Conservation (phyloP, 2,888 invertebrate species). For the Biston stratarius region DNA sequence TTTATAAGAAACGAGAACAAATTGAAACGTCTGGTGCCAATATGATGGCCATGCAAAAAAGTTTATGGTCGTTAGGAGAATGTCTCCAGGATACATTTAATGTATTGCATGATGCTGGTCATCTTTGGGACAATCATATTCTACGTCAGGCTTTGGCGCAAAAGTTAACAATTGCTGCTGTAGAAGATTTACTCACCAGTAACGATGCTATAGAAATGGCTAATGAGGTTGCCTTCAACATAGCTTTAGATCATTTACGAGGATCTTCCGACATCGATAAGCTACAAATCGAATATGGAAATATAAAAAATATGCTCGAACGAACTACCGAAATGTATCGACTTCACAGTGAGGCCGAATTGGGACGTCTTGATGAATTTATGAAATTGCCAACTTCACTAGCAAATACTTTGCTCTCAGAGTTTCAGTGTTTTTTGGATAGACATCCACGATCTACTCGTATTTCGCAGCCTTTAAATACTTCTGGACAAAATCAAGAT, state of each 20-base stretch:
- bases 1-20: slow-evolving; percentile 45
- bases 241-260: slow-evolving; percentile 68
- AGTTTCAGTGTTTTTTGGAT: slow-evolving; percentile 69
- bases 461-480: slow-evolving; percentile 24
- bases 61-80: slow-evolving; percentile 63
- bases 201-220: slow-evolving; percentile 67
- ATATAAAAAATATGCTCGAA: slow-evolving; percentile 56
- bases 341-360: slow-evolving; percentile 65
- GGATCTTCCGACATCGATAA: slow-evolving; percentile 65
- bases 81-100: slow-evolving; percentile 65
- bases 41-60: slow-evolving; percentile 60
- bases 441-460: slow-evolving; percentile 57
- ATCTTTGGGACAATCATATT: slow-evolving; percentile 75
- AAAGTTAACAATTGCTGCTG: slow-evolving; percentile 70
- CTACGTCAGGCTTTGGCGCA: slow-evolving; percentile 68
- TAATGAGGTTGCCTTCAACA: slow-evolving; percentile 66
- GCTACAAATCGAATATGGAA: slow-evolving; percentile 59
- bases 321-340: slow-evolving; percentile 60
- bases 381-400: slow-evolving; percentile 61
- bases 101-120: slow-evolving; percentile 67
- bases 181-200: slow-evolving; percentile 72
- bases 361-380: slow-evolving; percentile 67
- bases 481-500: slow-evolving; percentile 30
- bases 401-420: slow-evolving; percentile 64
- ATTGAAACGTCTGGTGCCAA: slow-evolving; percentile 52